Base-by-base conservation (phyloP, 2,113 vertebrate genomes). In the Charadrius vociferus region DNA sequence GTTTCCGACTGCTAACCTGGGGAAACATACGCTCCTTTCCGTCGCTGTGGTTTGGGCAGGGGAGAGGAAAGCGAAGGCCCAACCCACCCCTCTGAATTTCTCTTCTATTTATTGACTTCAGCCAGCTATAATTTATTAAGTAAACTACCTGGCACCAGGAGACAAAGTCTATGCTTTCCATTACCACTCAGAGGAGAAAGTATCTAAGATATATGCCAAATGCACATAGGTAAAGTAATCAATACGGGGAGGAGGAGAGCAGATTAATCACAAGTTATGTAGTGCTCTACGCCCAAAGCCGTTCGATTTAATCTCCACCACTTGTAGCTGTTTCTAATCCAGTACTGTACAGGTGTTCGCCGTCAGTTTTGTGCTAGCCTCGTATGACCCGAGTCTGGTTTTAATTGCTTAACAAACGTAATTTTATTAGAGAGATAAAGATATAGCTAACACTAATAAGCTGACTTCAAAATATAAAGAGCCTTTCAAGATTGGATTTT, bases 371-470 rank as follows among this genome's bases (percentile, higher is more conserved):
- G 91, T 63, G 62, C 83, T 98, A 52, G 72, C 98, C 97, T 97
- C 56, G 84, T 14, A 15, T 97, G 98, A 97, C 97, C 97, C 12
- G 1, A 89, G 91, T 67, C 95, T 96, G 95, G 92, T 95, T 98
- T 98, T 98, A 97, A 98, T 98, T 98, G 97, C 97, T 98, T 97
- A 98, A 97, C 97, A 97, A 98, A 97, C 70, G 32, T 98, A 97
- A 98, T 98, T 98, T 98, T 98, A 98, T 97, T 97, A 98, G 96
- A 4, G 52, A 98, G 97, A 98, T 98, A 98, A 97, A 98, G 97
- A 98, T 97, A 98, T 59, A 95, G 96, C 93, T 93, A 97, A 97
- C 94, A 70, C 96, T 97, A 98, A 98, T 97, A 98, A 98, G 98
- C 96, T 96, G 96, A 80, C 97, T 98, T 98, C 97, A 62, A 97